Conservation (phyloP, 2,888 invertebrate species). For the Anthrax anthrax region DNA sequence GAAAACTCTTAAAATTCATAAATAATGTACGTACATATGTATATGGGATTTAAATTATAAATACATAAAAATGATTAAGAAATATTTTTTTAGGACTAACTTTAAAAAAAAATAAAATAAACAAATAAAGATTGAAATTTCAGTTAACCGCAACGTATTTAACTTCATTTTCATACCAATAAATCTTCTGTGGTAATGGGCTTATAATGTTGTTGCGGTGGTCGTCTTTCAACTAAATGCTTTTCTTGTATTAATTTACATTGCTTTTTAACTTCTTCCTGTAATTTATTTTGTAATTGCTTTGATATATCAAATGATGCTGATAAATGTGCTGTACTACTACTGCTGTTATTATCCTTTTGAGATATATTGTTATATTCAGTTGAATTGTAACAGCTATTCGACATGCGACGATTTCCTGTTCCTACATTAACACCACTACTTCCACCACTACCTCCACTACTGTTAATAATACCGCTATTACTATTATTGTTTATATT, state of each 20-base stretch:
- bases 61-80: too few relatives aligned
- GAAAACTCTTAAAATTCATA: too few relatives aligned
- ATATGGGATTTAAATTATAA: too few relatives aligned
- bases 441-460: too few relatives aligned
- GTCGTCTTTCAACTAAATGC: slow-evolving; percentile 33
- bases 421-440: too few relatives aligned
- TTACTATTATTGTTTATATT: background rate
- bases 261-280: slow-evolving; percentile 36
- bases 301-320: slow-evolving; percentile 11
- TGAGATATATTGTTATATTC: background rate
- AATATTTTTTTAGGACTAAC: too few relatives aligned
- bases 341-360: background rate
- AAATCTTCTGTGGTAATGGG: slow-evolving; percentile 6
- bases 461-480: background rate
- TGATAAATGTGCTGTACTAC: slow-evolving; percentile 6
- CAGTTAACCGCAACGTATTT: too few relatives aligned
- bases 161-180: slow-evolving; percentile 5
- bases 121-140: too few relatives aligned
- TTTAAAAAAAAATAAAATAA: too few relatives aligned
- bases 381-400: slow-evolving; percentile 4
- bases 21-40: too few relatives aligned
- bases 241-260: slow-evolving; percentile 37
- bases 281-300: slow-evolving; percentile 35
- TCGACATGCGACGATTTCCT: slow-evolving; percentile 6
- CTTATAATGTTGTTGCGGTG: slow-evolving; percentile 25